Conservation (phyloP, 2,113 vertebrate species). For the Columbina picui region DNA sequence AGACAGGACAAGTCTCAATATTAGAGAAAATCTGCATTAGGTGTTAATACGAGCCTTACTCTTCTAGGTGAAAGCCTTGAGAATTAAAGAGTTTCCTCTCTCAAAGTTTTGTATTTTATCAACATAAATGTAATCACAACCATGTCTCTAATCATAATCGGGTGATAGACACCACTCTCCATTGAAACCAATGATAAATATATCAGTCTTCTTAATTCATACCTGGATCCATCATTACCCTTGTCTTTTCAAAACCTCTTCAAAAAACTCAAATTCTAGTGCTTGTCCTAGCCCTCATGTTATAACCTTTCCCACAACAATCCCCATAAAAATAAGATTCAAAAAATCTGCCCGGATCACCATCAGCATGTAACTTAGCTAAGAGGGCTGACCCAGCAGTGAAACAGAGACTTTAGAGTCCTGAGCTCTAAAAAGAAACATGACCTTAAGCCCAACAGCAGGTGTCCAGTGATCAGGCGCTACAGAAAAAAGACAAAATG, state of each 20-base stretch:
- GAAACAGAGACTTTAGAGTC: not conserved
- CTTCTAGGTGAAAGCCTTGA: not conserved
- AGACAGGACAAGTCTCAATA: not conserved
- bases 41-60: not conserved
- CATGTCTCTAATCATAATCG: not conserved
- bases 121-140: not conserved
- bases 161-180: not conserved
- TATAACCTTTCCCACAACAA: not conserved
- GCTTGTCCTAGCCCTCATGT: not conserved
- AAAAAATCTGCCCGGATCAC: not conserved
- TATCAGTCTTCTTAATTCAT: not conserved
- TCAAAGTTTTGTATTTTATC: not conserved
- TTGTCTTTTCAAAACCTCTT: not conserved
- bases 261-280: not conserved
- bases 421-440: not conserved
- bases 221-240: not conserved
- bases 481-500: not conserved
- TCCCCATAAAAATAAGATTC: not conserved
- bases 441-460: not conserved
- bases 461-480: not conserved
- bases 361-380: not conserved
- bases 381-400: not conserved
- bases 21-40: not conserved
- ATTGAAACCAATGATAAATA: not conserved
- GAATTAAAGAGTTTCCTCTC: not conserved